phyloP scores from a whole-genome alignment of 2,888 invertebrate genomes.

The Leptinotarsa rubiginosa region DNA sequence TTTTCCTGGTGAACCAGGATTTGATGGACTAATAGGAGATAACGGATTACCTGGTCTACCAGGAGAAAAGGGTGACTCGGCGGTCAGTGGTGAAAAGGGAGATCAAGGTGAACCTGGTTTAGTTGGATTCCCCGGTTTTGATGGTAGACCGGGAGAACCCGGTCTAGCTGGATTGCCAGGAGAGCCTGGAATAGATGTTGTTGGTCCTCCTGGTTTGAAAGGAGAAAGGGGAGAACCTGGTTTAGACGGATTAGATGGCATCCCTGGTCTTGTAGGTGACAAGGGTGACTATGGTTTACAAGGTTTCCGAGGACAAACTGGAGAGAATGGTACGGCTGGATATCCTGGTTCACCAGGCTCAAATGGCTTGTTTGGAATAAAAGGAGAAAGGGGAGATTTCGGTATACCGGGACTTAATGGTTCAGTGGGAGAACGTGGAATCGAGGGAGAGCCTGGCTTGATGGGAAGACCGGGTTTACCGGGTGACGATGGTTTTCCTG shows the following conservation, averaged over 20 bases:
- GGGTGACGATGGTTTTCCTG: constrained; percentile 69
- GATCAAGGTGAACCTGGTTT: constrained; percentile 66
- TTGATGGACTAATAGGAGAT: constrained; percentile 63
- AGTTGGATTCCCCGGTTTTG: constrained; percentile 51
- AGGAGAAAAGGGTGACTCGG: constrained; percentile 70
- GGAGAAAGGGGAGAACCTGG: constrained; percentile 71
- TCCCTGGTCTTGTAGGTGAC: constrained; percentile 72
- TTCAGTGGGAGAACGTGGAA: constrained; percentile 78
- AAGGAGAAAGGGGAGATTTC: constrained; percentile 71
- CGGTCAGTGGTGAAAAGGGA: constrained; percentile 74
- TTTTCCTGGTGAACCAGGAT: constrained; percentile 55
- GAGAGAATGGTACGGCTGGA: constrained; percentile 68
- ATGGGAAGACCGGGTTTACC: constrained; percentile 70
- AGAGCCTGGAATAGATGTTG: constrained; percentile 66
- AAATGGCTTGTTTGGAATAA: constrained; percentile 68
- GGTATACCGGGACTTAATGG: constrained; percentile 56
- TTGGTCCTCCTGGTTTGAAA: constrained; percentile 68
- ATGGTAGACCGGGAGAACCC: constrained; percentile 52
- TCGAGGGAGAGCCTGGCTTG: constrained; percentile 78
- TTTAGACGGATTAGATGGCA: constrained; percentile 72
- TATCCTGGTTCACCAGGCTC: constrained; percentile 60
- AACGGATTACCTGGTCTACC: constrained; percentile 62
- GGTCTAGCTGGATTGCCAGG: constrained; percentile 69
- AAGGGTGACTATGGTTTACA: constrained; percentile 70
- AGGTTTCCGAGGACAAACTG: constrained; percentile 66